Evolutionary conservation across 2,797 vertebrate species (phyloP), one percentile per base, ranked within the genome.

Genomic region (Microhierax caerulescens): DNA sequence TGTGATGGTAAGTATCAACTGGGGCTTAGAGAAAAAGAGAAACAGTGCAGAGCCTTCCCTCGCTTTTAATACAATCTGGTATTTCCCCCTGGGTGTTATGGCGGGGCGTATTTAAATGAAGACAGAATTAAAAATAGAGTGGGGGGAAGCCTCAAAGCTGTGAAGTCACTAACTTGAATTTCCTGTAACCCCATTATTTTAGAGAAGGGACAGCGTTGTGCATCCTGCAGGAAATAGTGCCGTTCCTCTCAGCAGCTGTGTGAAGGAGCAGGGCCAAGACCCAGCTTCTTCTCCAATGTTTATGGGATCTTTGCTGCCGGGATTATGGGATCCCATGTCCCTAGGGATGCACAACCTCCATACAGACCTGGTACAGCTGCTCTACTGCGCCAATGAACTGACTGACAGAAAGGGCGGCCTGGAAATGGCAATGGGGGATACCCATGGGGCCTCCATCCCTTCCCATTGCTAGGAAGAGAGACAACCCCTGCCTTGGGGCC

Each of bases 391-490:
- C 39, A 24, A 0, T 32, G 28, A n/a, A 41, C 19, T 20, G 11
- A 41, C 19, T 20, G 11, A 69, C 4, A 17, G 69, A 67, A 65
- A 32, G 20, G 3, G 16, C 0, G 0, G 13, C 28, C 37, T 85
- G 37, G 27, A 65, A 85, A 54, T 5, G 19, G 23, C 0, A 0
- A 5, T 14, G 39, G 5, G 7, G 12, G 19, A 53, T 24, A 45
- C 7, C 15, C 7, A 9, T 0, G 1, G 36, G 39, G 12, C 21
- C 22, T 53, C 24, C 69, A 72, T 6, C 2, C 7, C 18, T 84
- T 78, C 36, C 32, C 8, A 24, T 16, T 53, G 19, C 45, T 32
- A 32, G 54, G 59, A 75, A 67, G 25, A 61, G 47, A 53, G 72
- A 80, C 11, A n/a, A 2, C 5, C 6, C 4, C 13, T 50, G 36